Evolutionary conservation across 2,797 vertebrate genomes (phyloP), one percentile per base, ranked within the genome.

Genomic region (Malacoraja senta): DNA sequence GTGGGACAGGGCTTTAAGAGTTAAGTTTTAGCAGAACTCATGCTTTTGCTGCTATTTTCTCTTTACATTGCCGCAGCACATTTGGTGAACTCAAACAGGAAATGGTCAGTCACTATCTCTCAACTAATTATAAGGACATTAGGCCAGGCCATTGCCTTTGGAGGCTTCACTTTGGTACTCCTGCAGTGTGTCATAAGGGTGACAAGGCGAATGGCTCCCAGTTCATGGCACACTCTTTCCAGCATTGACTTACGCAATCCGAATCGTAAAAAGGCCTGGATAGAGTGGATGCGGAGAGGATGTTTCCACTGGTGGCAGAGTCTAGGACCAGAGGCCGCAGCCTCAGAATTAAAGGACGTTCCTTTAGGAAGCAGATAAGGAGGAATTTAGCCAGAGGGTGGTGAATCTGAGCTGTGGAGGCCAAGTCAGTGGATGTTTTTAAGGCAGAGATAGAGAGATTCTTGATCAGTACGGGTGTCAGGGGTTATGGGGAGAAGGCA

Each of bases 91-190:
- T 88, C 63, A 35, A 88, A 35, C 84, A 88, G 84, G 84, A 88
- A 88, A 88, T 88, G n/a, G 61, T 88, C 84, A 68, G 68, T 88
- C 84, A 88, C 84, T 88, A 88, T 88, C 84, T 88, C 84, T 35
- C 61, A 68, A 63, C 61, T 88, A 68, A 88, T 88, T 68, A 88
- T 65, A 88, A 88, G 84, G 68, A 68, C 84, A 88, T 88, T 88
- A 88, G n/a, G 63, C 65, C 65, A 88, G 84, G 84, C 61, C 63
- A 21, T 88, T 88, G 84, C 61, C n/a, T 88, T 88, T n/a, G 2
- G 15, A 88, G 63, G 61, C n/a, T 88, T 68, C 15, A 65, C 84
- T 88, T n/a, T 68, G 68, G n/a, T 19, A 35, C 68, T 72, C 29
- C 90, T 92, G 90, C 35, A 76, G 13, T 92, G 90, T 58, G 90